Evolutionary conservation across 1,140 invertebrate genomes (phyloP), one percentile per base, ranked within the genome.

Genomic region (Homarus americanus): DNA sequence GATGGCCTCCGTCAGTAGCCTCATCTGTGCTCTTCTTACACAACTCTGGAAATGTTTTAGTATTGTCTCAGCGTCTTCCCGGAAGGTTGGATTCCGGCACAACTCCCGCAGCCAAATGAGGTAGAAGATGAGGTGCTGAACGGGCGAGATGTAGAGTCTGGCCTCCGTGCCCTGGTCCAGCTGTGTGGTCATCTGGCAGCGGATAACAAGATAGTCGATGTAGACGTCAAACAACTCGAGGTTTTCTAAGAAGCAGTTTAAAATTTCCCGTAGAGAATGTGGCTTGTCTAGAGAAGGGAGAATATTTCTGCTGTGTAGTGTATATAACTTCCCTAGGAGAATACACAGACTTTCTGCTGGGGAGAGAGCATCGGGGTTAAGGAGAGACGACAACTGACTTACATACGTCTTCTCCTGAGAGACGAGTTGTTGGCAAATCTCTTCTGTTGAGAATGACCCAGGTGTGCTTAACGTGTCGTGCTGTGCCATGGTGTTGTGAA

Each of bases 111-210:
- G 49, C 84, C 84, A 87, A 4, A 40, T 2, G 15, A 87, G 17
- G 32, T 78, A 83, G 32, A 82, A 78, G 36, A 32, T 73, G 28
- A 90, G 24, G 36, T 90, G 80, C 72, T 90, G 79, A 20, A 90
- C 88, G 17, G 88, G 88, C 0, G 69, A 76, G 41, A 90, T 90
- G 88, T 90, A 90, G 2, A 58, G 36, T 9, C 38, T 58, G 34
- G 88, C 72, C 53, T 69, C 40, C 17, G 72, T 41, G 3, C 10
- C 15, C 4, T 20, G 49, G 20, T 90, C 72, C 44, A 83, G 40
- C 41, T 73, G 15, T 10, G 73, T 20, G 24, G 66, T 76, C 10
- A 76, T 38, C 41, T 83, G 80, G 24, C 80, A 53, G 7, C 88
- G 69, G 38, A 82, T 38, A 20, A 90, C 80, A 34, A 90, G 82